Percentiles rank a stretch among this genome's conserved stretches.
Conservation (phyloP, 2,888 invertebrate species). For the Epicampocera succincta region DNA sequence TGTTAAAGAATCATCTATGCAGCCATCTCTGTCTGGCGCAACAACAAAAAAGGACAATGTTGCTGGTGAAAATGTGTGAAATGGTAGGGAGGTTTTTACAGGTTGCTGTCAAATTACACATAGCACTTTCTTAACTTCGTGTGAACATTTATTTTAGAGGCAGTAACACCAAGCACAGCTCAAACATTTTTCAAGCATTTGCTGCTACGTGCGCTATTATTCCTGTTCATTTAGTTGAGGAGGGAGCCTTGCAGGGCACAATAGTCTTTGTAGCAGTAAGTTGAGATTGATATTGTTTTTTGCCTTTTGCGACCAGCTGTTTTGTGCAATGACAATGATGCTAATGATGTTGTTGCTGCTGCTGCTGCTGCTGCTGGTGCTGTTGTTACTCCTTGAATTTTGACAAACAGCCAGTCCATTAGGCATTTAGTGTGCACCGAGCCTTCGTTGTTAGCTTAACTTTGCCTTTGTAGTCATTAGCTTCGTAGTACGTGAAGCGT, state of each 20-base stretch:
- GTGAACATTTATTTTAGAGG: not conserved
- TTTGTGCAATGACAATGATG: conserved; percentile 10
- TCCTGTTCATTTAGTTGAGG: not conserved
- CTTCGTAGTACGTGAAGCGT: conserved; percentile 73
- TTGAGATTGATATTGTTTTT: conserved; percentile 14
- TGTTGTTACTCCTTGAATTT: conserved; percentile 32
- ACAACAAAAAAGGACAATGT: not conserved
- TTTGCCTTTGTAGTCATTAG: conserved; percentile 72
- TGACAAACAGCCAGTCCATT: conserved; percentile 4
- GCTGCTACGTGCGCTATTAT: conserved; percentile 12
- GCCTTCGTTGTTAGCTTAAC: conserved; percentile 72
- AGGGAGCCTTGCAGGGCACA: conserved; percentile 42
- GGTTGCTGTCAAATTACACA: conserved; percentile 27
- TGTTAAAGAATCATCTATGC: conserved; percentile 9
- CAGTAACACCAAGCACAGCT: conserved; percentile 38
- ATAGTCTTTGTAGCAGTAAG: conserved; percentile 33
- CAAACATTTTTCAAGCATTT: not conserved
- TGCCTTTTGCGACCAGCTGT: too few species aligned
- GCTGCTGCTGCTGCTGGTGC: conserved; percentile 4
- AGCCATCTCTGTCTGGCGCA: conserved; percentile 27
- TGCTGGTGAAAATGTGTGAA: not conserved
- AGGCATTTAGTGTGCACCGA: conserved; percentile 68
- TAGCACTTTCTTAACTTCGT: conserved; percentile 8
- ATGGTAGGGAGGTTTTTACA: conserved; percentile 19
- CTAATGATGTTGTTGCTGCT: conserved; percentile 26